Conservation (phyloP, 2,113 vertebrate genomes). For the Proteles cristata region DNA sequence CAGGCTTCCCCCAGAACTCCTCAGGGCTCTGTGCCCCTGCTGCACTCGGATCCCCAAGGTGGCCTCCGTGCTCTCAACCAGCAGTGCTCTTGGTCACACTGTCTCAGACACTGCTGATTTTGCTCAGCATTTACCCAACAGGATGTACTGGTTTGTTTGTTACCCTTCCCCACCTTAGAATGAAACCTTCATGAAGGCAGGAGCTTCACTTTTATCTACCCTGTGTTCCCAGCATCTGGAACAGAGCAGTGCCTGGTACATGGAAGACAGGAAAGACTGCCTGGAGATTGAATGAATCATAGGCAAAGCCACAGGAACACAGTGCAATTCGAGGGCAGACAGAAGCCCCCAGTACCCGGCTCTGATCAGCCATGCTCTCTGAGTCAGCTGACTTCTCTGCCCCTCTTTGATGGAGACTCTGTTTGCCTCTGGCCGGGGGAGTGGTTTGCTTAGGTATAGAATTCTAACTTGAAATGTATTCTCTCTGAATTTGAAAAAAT, state of each 20-base stretch:
- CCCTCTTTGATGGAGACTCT: neutral
- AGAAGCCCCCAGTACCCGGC: rapidly evolving
- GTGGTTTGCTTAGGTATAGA: neutral
- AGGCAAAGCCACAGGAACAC: neutral
- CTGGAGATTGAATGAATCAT: neutral
- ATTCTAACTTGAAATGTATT: constrained; percentile 1
- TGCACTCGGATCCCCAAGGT: neutral
- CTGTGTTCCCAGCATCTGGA: neutral
- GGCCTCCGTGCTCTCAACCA: neutral
- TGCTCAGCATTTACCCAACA: neutral
- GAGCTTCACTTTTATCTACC: neutral
- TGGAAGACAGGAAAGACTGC: neutral
- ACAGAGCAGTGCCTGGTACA: neutral
- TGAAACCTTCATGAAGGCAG: neutral
- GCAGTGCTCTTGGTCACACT: neutral
- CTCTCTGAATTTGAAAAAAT: neutral
- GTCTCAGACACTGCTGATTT: neutral
- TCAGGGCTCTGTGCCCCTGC: neutral
- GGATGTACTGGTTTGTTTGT: neutral
- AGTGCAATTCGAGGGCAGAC: neutral
- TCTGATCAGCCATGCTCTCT: neutral
- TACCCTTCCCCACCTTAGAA: neutral
- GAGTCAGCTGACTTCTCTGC: neutral
- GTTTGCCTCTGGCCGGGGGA: neutral
- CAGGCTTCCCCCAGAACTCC: neutral